These are phyloP conservation scores for Drosophila pseudoananassae DNA, from an alignment of 1,140 invertebrate species.

Conservation along the genomic window DNA sequence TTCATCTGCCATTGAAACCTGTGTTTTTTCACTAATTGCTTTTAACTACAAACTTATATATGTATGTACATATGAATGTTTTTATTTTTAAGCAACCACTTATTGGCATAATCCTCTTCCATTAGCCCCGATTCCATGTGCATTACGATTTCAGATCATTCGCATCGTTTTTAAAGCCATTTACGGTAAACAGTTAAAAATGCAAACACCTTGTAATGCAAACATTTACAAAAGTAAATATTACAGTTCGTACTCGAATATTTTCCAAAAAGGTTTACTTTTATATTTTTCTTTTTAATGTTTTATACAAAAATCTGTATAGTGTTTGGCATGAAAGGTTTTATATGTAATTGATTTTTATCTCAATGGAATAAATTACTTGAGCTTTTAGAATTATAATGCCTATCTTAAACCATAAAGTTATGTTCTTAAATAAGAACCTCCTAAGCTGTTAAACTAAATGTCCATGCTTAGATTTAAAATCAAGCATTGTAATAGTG, in stretches of 20 bases:
- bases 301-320: too few relatives aligned
- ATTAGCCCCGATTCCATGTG: background rate
- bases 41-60: background rate
- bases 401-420: too few relatives aligned
- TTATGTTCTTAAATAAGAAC: too few relatives aligned
- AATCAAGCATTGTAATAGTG: too few relatives aligned
- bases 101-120: background rate
- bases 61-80: background rate
- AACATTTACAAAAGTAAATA: conserved; percentile 1
- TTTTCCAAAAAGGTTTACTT: background rate
- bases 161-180: background rate
- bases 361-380: too few relatives aligned
- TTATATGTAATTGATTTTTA: too few relatives aligned
- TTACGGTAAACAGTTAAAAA: background rate
- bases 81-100: background rate
- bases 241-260: background rate
- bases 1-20: background rate
- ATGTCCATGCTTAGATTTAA: too few relatives aligned
- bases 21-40: conserved; percentile 1
- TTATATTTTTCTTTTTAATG: background rate
- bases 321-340: too few relatives aligned
- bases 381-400: too few relatives aligned
- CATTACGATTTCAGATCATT: background rate
- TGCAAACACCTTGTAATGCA: conserved; percentile 4
- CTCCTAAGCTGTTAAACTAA: too few relatives aligned